phyloP scores from a whole-genome alignment of 2,888 invertebrate genomes.

The Chymomyza amoena region DNA sequence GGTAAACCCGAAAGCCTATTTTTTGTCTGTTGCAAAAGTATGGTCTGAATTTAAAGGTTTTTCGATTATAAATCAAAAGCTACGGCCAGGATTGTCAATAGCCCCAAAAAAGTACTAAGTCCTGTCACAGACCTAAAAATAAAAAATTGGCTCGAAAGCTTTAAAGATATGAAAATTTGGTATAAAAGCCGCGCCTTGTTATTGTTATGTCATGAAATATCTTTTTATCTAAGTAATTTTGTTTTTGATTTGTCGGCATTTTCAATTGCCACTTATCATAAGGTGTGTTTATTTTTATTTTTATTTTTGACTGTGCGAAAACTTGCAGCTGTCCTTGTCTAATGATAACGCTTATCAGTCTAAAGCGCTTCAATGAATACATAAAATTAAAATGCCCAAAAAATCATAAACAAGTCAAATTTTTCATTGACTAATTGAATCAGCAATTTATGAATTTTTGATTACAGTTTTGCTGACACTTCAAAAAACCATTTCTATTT shows the following conservation, averaged over 20 bases:
- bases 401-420: neutral
- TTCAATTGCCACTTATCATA: neutral
- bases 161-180: no score
- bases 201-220: neutral
- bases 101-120: no score
- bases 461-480: neutral
- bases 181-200: no score
- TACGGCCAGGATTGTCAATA: no score
- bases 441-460: neutral
- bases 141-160: no score
- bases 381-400: neutral
- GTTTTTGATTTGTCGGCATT: neutral
- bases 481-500: slow-evolving; percentile 24
- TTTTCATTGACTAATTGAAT: neutral
- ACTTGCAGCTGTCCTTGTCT: neutral
- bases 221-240: neutral
- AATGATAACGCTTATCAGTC: neutral
- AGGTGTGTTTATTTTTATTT: neutral
- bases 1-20: no score
- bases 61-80: no score
- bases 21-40: no score
- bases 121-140: no score
- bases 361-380: neutral
- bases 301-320: neutral
- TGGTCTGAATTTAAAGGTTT: no score